A percentile compares a stretch with the other conserved stretches of the same genome.
Conservation (phyloP, 2,113 vertebrate genomes). For the Aegotheles bennettii region DNA sequence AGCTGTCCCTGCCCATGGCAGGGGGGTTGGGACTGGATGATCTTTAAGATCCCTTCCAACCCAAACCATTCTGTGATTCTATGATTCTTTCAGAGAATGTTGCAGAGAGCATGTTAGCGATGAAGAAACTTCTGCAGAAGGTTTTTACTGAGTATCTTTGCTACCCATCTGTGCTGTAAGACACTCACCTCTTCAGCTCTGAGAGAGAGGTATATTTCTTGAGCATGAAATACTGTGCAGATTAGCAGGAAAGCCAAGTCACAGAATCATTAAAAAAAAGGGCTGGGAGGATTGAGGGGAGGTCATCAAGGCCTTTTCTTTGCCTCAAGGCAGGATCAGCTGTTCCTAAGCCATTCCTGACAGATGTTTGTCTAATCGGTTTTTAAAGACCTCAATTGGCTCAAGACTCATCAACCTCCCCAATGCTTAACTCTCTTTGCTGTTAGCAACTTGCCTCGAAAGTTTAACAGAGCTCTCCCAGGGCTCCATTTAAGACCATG, state of each 20-base stretch:
- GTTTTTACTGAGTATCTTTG: neutral
- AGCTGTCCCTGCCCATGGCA: too few species aligned
- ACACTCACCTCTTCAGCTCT: neutral
- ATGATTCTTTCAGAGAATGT: neutral
- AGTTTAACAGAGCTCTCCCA: neutral
- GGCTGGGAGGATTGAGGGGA: neutral
- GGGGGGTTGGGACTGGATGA: too few species aligned
- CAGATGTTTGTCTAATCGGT: constrained; percentile 8
- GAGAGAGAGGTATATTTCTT: neutral
- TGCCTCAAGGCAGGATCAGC: constrained; percentile 1
- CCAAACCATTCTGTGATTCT: too few species aligned
- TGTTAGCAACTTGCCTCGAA: neutral
- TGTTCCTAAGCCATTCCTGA: neutral
- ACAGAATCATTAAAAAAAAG: neutral
- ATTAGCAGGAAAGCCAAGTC: neutral
- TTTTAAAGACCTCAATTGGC: neutral
- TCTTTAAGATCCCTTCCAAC: too few species aligned
- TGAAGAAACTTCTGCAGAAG: neutral
- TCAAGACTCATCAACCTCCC: neutral
- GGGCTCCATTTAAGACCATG: neutral
- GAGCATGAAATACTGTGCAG: neutral
- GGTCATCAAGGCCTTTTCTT: neutral
- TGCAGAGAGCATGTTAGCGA: neutral
- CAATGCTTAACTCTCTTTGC: neutral
- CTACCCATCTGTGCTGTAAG: neutral